phyloP scores from a whole-genome alignment of 2,797 vertebrate species.

The Knipowitschia caucasica region DNA sequence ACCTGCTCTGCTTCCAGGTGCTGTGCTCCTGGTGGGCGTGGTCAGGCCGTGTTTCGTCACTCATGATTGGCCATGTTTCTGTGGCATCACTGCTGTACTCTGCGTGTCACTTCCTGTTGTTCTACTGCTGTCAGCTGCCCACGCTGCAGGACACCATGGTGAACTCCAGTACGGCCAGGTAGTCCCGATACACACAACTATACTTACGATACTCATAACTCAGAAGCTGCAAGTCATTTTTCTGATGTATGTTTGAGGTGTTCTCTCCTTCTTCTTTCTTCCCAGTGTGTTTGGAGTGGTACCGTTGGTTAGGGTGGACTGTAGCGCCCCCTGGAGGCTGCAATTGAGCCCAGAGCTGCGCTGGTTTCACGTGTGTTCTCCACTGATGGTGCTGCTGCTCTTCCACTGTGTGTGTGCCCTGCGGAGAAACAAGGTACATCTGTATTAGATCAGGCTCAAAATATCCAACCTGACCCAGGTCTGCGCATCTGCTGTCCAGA shows the following conservation, averaged over 20 bases:
- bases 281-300: slow-evolving; percentile 87
- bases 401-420: slow-evolving; percentile 88
- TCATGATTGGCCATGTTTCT: slow-evolving; percentile 89
- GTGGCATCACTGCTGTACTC: slow-evolving; percentile 89
- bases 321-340: slow-evolving; percentile 87
- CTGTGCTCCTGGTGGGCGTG: slow-evolving; percentile 94
- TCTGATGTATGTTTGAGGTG: too few relatives aligned
- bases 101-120: slow-evolving; percentile 85
- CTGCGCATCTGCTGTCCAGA: too few relatives aligned
- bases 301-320: slow-evolving; percentile 83
- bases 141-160: slow-evolving; percentile 82
- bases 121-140: slow-evolving; percentile 92
- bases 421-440: slow-evolving; percentile 50
- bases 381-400: slow-evolving; percentile 85
- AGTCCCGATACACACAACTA: too few relatives aligned
- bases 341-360: slow-evolving; percentile 76
- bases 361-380: slow-evolving; percentile 88
- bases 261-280: slow-evolving; percentile 1
- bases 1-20: slow-evolving; percentile 90
- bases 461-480: too few relatives aligned
- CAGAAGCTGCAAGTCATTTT: too few relatives aligned
- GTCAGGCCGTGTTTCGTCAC: slow-evolving; percentile 81
- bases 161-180: slow-evolving; percentile 40
- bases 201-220: too few relatives aligned
- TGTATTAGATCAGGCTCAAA: too few relatives aligned